Evolutionary conservation across 2,888 invertebrate genomes (phyloP).

Genomic region (Eilema caniola): DNA sequence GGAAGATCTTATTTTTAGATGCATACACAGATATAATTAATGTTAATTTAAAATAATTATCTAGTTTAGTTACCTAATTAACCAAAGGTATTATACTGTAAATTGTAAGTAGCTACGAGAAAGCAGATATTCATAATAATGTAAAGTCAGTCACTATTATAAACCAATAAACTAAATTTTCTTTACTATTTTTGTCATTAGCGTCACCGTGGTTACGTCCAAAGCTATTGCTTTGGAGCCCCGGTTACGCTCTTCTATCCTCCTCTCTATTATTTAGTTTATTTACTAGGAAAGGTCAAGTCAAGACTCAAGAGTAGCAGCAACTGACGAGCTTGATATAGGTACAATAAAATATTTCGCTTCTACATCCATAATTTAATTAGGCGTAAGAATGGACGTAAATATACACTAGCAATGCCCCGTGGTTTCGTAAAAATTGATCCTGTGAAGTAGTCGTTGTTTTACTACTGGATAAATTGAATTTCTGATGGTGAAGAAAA

Average conservation of each 20-base stretch:
- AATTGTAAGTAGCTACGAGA: slow-evolving; percentile 57
- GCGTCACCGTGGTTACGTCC: neutral
- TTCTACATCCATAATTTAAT: too few relatives aligned
- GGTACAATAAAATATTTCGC: too few relatives aligned
- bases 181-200: slow-evolving; percentile 4
- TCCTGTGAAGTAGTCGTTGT: too few relatives aligned
- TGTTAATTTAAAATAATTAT: slow-evolving; percentile 33
- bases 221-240: neutral
- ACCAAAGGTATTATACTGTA: slow-evolving; percentile 73
- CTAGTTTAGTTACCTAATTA: slow-evolving; percentile 79
- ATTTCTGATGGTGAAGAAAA: too few relatives aligned
- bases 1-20: neutral
- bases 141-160: slow-evolving; percentile 73
- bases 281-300: too few relatives aligned
- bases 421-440: too few relatives aligned
- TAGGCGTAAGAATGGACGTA: too few relatives aligned
- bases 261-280: neutral
- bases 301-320: too few relatives aligned
- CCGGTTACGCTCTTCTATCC: neutral
- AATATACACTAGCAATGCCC: too few relatives aligned
- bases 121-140: slow-evolving; percentile 37
- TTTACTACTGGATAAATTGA: too few relatives aligned
- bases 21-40: neutral
- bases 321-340: too few relatives aligned
- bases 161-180: slow-evolving; percentile 52